These are phyloP conservation scores for Charadrius vociferus DNA, from an alignment of 2,113 vertebrate species.

Conservation along the genomic window DNA sequence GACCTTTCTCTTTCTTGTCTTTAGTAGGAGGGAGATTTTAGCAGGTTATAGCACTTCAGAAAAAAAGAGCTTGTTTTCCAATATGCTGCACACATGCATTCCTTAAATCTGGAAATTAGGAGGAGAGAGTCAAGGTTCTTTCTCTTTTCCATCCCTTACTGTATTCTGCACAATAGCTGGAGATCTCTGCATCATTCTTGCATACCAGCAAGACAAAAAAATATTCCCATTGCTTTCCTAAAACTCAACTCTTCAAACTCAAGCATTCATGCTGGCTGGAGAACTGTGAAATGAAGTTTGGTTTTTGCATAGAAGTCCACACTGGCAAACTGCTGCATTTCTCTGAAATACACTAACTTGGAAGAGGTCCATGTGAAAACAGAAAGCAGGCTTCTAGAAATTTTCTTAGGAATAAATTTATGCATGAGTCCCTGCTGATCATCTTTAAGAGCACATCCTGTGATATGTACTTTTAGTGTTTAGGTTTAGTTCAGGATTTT, in stretches of 20 bases:
- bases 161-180: not conserved
- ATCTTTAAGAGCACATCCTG: not conserved
- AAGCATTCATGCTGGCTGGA: not conserved
- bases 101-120: not conserved
- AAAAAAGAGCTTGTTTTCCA: not conserved
- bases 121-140: not conserved
- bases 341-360: not conserved
- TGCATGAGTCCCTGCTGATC: not conserved
- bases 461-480: not conserved
- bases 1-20: not conserved
- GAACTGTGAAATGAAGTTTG: not conserved
- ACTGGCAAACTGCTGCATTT: not conserved
- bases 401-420: not conserved
- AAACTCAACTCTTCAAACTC: not conserved
- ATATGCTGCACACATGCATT: accelerated
- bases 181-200: not conserved
- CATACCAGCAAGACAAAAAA: not conserved
- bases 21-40: not conserved
- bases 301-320: not conserved
- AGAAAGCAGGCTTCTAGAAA: not conserved
- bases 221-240: not conserved
- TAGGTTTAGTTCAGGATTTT: not conserved
- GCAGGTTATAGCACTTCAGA: not conserved
- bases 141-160: not conserved
- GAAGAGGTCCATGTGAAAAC: not conserved